A percentile compares a stretch with the other conserved stretches of the same genome.
Evolutionary conservation across 2,113 vertebrate genomes (phyloP).

Genomic region (Callaeas wilsoni): DNA sequence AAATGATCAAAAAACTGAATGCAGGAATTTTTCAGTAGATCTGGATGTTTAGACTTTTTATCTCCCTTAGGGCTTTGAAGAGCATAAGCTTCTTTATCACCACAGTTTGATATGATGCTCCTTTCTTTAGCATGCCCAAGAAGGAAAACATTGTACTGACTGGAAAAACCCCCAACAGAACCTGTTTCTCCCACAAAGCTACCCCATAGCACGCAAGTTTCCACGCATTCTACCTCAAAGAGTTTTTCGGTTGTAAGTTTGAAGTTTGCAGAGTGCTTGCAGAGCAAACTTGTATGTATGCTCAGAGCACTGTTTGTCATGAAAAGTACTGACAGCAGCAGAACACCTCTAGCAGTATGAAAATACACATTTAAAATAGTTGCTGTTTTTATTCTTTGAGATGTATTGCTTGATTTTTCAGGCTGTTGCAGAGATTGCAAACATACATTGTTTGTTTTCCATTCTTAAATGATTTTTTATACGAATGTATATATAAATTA

Average conservation of each 20-base stretch:
- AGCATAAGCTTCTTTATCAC: neutral
- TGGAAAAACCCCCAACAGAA: neutral
- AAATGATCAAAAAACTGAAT: neutral
- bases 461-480: neutral
- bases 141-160: neutral
- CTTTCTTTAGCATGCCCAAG: neutral
- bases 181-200: neutral
- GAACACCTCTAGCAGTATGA: neutral
- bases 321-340: neutral
- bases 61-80: neutral
- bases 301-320: neutral
- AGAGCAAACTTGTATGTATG: neutral
- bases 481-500: neutral
- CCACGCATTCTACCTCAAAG: neutral
- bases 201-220: neutral
- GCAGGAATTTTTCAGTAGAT: neutral
- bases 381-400: neutral
- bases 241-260: neutral
- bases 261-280: neutral
- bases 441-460: neutral
- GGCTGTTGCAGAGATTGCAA: neutral
- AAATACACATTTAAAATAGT: neutral
- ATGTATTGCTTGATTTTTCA: neutral
- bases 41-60: neutral
- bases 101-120: accelerated